Evolutionary conservation across 2,888 invertebrate genomes (phyloP), one percentile per base, ranked within the genome.

Genomic region (Neoitamus cyanurus): DNA sequence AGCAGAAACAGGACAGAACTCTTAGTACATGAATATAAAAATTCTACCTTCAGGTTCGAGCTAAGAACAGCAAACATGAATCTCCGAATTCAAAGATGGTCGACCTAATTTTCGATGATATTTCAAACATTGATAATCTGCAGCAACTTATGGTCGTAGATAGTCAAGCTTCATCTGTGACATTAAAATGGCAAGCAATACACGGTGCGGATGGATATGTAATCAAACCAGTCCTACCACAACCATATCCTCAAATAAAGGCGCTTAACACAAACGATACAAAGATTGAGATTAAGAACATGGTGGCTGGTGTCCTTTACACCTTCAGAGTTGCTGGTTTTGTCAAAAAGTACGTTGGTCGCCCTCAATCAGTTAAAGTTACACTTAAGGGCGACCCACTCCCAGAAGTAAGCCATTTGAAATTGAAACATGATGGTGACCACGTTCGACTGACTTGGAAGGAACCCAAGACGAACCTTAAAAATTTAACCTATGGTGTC

Each of bases 381-480:
- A 88, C 89, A n/a, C 92, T 93, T 0, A 87, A 87, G 28, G 91
- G 91, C 15, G 88, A 87, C 25, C 86, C 88, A 4, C 85, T 91
- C 78, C 90, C 90, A 6, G 88, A 88, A 28, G 86, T 90, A 5
- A 86, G 85, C 7, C 11, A 83, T 34, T 42, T 86, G n/a, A 42
- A 68, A 13, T 87, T 93, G 0, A 93, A 93, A 88, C 92, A 92
- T 1, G 91, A 92, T 68, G 93, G 93, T 0, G 94, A 94, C 0
- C 91, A 94, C 0, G 94, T 95, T 0, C 93, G 93, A 87, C 88
- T 97, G 15, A 91, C 91, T 7, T 97, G 97, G 96, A 91, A 93
- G 13, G 92, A 93, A 7, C 94, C 95, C 0, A 92, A 92, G 28
- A 90, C 92, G 0, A 90, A 90, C 80, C 48, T 92, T n/a, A 88